Conservation (phyloP, 1,140 invertebrate species). For the Trinorchestia longiramus region DNA sequence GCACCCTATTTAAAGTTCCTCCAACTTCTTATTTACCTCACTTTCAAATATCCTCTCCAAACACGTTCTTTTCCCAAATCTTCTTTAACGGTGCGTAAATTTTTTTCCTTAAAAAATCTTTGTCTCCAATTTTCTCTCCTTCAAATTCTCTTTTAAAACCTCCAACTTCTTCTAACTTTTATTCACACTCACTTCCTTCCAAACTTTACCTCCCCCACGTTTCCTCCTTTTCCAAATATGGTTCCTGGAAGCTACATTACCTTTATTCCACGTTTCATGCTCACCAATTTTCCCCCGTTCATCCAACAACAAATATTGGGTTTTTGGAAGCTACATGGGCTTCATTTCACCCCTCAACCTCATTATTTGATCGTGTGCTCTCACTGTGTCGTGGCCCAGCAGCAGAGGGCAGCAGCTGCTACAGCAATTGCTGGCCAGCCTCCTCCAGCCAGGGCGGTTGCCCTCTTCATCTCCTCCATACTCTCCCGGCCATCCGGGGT, state of each 20-base stretch:
- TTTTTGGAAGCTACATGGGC: not conserved
- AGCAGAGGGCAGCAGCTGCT: constrained; percentile 40
- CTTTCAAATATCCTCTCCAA: not conserved
- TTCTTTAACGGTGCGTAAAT: not conserved
- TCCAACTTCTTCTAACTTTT: too few relatives aligned
- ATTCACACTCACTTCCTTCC: too few relatives aligned
- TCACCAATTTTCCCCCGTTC: too few relatives aligned
- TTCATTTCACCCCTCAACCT: not conserved
- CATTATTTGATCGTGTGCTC: not conserved
- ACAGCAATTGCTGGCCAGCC: constrained; percentile 19
- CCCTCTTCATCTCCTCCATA: constrained; percentile 10
- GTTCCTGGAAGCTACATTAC: too few relatives aligned
- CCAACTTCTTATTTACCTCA: not conserved
- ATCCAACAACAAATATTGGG: not conserved
- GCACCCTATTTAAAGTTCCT: not conserved
- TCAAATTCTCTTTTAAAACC: not conserved
- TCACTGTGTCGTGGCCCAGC: not conserved
- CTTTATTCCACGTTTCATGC: too few relatives aligned
- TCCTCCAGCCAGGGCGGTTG: not conserved
- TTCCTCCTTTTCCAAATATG: too few relatives aligned
- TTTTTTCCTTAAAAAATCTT: not conserved
- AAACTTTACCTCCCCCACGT: too few relatives aligned
- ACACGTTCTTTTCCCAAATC: not conserved
- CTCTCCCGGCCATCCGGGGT: constrained; percentile 20
- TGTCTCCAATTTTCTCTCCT: not conserved